These are phyloP conservation scores for Tachuris rubrigastra DNA, from an alignment of 2,113 vertebrate species.

Conservation along the genomic window DNA sequence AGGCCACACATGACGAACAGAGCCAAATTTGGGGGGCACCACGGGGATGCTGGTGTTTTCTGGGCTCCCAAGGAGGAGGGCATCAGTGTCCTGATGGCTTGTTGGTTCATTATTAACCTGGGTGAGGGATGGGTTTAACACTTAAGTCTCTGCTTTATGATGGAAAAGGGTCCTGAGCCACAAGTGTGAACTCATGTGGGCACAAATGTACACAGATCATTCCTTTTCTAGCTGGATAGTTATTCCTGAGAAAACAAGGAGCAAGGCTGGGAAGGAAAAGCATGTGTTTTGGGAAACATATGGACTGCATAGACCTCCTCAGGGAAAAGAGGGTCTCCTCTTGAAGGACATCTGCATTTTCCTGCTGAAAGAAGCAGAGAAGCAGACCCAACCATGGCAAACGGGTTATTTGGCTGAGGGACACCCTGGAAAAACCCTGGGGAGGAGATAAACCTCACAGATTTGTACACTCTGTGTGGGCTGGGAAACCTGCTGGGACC, in stretches of 20 bases:
- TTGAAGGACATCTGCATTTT: background rate
- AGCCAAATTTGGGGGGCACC: accelerated
- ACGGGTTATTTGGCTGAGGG: background rate
- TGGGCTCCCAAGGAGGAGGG: background rate
- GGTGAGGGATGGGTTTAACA: background rate
- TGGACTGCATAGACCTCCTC: background rate
- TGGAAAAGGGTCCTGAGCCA: background rate
- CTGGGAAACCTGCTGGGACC: background rate
- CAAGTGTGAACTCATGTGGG: background rate
- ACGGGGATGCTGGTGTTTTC: background rate
- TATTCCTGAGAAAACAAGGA: background rate
- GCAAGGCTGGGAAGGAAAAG: background rate
- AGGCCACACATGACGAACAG: background rate
- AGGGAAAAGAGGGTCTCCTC: background rate
- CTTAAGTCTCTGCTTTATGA: background rate
- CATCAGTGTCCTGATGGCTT: background rate
- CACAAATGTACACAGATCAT: background rate
- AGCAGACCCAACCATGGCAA: background rate
- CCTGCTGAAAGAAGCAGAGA: background rate
- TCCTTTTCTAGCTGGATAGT: background rate
- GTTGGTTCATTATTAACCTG: background rate
- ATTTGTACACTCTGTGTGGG: background rate
- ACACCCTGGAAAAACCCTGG: background rate
- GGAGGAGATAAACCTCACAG: background rate
- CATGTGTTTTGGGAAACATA: background rate